Evolutionary conservation across 1,140 invertebrate genomes (phyloP).

Genomic region (Sarcophaga bullata): DNA sequence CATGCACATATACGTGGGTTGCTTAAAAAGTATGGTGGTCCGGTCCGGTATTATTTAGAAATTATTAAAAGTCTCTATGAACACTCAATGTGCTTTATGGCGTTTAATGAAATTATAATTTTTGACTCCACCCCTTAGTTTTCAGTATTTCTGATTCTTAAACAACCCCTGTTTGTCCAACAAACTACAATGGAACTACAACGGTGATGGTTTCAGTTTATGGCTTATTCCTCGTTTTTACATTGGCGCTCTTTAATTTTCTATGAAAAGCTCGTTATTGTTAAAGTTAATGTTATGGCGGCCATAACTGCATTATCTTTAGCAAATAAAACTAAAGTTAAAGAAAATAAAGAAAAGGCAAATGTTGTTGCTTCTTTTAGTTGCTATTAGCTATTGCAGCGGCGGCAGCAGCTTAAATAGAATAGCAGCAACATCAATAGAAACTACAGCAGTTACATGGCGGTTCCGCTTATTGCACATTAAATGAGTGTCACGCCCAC

Average conservation of each 20-base stretch:
- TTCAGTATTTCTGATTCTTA: neutral
- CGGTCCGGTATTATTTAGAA: neutral
- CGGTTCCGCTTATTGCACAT: constrained; percentile 39
- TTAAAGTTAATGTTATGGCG: constrained; percentile 37
- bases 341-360: neutral
- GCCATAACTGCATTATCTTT: constrained; percentile 37
- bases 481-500: constrained; percentile 40
- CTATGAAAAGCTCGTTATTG: constrained; percentile 30
- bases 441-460: constrained; percentile 18
- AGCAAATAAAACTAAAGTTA: neutral
- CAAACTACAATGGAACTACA: neutral
- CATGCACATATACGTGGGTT: neutral
- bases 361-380: constrained; percentile 1
- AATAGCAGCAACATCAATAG: neutral
- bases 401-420: neutral
- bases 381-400: neutral
- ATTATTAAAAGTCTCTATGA: neutral
- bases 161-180: neutral
- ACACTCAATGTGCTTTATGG: neutral
- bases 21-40: neutral
- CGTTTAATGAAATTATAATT: neutral
- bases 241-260: neutral
- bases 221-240: neutral
- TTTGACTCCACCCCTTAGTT: neutral
- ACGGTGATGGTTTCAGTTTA: neutral